Evolutionary conservation across 2,888 invertebrate genomes (phyloP).

Genomic region (Formica aserva): DNA sequence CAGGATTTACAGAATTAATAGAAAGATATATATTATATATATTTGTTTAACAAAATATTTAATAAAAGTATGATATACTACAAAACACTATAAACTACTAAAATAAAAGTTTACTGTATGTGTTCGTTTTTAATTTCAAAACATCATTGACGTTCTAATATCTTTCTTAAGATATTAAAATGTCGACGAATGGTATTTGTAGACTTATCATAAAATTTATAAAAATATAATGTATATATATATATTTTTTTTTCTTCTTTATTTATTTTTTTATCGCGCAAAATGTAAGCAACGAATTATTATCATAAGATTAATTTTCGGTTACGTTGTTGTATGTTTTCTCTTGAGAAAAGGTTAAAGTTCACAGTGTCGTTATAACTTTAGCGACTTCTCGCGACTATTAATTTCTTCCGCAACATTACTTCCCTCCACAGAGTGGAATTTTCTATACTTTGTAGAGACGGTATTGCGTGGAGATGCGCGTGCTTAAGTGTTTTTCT

Average conservation of each 20-base stretch:
- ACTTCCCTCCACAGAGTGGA: conserved; percentile 55
- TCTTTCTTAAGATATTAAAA: neutral
- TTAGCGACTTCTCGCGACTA: conserved; percentile 61
- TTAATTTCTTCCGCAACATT: conserved; percentile 69
- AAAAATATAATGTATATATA: neutral
- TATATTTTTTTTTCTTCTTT: neutral
- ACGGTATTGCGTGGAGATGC: conserved; percentile 46
- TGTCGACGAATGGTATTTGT: neutral
- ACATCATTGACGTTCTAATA: neutral
- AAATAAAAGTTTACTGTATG: no score
- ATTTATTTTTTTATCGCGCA: conserved; percentile 1
- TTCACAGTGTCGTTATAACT: conserved; percentile 64
- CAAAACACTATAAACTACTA: no score
- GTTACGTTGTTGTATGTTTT: conserved; percentile 54
- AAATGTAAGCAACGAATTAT: conserved; percentile 48
- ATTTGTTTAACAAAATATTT: no score
- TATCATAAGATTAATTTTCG: conserved; percentile 57
- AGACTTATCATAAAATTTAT: neutral
- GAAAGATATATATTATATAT: no score
- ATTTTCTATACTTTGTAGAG: conserved; percentile 52
- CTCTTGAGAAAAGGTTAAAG: conserved; percentile 63
- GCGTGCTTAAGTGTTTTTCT: conserved; percentile 40
- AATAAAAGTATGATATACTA: no score
- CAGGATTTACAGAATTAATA: no score
- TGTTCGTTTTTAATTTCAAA: neutral